Conservation (phyloP, 2,888 invertebrate species). For the Galeruca laticollis region DNA sequence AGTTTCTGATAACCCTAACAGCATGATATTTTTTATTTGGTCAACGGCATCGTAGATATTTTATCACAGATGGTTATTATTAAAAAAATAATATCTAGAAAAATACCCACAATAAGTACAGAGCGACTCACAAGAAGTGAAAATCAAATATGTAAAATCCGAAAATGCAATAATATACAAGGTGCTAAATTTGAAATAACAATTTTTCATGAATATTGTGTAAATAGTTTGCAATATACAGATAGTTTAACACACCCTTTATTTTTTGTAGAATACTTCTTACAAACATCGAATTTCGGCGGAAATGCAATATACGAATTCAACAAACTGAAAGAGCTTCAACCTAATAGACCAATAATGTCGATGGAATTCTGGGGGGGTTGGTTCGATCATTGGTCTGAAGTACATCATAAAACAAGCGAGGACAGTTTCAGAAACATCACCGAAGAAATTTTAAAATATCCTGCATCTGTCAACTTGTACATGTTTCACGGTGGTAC, state of each 20-base stretch:
- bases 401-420: constrained; percentile 58
- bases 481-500: constrained; percentile 96
- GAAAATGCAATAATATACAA: too few species aligned
- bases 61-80: too few species aligned
- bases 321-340: constrained; percentile 63
- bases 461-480: constrained; percentile 78
- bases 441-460: constrained; percentile 52
- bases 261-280: constrained; percentile 39
- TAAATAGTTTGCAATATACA: too few species aligned
- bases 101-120: too few species aligned
- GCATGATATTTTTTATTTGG: too few species aligned
- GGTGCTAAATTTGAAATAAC: too few species aligned
- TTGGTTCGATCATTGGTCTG: constrained; percentile 74
- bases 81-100: too few species aligned
- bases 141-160: too few species aligned
- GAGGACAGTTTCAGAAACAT: constrained; percentile 48
- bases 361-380: constrained; percentile 72
- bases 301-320: constrained; percentile 66
- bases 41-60: too few species aligned
- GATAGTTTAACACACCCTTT: not conserved
- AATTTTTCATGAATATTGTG: too few species aligned
- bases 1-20: too few species aligned
- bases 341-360: constrained; percentile 69
- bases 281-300: constrained; percentile 72
- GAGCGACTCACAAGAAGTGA: too few species aligned